Base-by-base conservation (phyloP, 2,888 invertebrate species). In the Drosophila kuntzei region DNA sequence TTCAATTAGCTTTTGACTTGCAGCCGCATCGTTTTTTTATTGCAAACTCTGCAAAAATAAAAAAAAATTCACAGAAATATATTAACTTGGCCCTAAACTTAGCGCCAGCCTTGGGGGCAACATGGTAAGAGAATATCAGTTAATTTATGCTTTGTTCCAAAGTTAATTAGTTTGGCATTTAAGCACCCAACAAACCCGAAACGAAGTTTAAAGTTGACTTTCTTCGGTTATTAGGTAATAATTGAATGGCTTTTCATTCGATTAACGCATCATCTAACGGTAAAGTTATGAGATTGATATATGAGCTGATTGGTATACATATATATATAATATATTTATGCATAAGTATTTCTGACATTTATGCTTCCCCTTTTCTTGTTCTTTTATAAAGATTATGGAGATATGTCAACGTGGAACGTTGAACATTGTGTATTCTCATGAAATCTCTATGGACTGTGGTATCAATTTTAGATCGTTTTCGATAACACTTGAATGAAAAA, bases 261-360 rank as follows among this genome's bases (percentile, higher is more conserved):
- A 61, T 87, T 72, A 80, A 84, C 78, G 74, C 75, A 70, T 70
- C 63, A 78, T 87, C 79, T 82, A 86, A 88, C 85, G 88, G 85
- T 88, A 76, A 73, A 74, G 34, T 53, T 58, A 67, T 88, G 72
- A 68, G 74, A 75, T 79, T 77, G 85, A 85, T 83, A 88, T 72
- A 76, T 57, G 84, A 76, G 67, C 71, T 51, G 49, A 44, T 41
- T 20, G 29, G 20, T 22, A 34, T 22, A 20, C 20, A 14, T 20
- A 20, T 27, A 22, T 37, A 22, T 8, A 41, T 47, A n/a, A n/a
- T n/a, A n/a, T n/a, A n/a, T n/a, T n/a, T n/a, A n/a, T n/a, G n/a
- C n/a, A 50, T 37, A 71, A 53, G 57, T 44, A 64, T 50, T 67
- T 69, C 51, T 67, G 73, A 73, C 67, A 73, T 57, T 67, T 49